Conservation (phyloP, 2,797 vertebrate genomes). For the Euphonia xanthogaster region DNA sequence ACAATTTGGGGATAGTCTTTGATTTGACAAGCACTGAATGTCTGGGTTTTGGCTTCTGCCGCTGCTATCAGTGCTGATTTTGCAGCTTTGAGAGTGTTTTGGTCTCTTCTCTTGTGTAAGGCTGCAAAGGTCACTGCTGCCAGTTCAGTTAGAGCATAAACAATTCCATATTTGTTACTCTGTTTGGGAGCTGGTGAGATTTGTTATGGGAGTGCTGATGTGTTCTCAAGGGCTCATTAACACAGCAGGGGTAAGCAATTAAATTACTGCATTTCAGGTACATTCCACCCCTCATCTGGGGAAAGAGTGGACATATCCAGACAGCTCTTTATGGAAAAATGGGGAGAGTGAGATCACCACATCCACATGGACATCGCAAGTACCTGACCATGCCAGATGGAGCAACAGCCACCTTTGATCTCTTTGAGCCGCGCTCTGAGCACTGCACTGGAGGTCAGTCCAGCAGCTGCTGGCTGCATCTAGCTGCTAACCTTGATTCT, state of each 20-base stretch:
- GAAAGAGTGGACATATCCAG: slow-evolving; percentile 95
- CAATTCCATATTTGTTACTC: background rate
- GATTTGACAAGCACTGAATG: background rate
- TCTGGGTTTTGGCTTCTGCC: background rate
- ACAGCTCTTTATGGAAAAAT: slow-evolving; percentile 93
- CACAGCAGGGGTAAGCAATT: background rate
- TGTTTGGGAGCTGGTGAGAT: background rate
- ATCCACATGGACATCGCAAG: slow-evolving; percentile 86
- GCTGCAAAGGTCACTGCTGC: background rate
- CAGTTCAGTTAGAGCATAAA: background rate
- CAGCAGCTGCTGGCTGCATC: background rate
- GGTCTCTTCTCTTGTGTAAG: background rate
- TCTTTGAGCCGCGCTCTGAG: slow-evolving; percentile 86
- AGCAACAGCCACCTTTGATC: slow-evolving; percentile 92
- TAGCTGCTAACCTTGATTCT: background rate
- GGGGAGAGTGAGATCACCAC: slow-evolving; percentile 89
- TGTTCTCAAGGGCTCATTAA: background rate
- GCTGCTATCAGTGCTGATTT: background rate
- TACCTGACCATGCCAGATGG: slow-evolving; percentile 92
- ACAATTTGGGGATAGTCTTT: background rate
- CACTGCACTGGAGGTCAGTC: slow-evolving; percentile 88
- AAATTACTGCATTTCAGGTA: slow-evolving; percentile 79
- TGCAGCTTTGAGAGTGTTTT: background rate
- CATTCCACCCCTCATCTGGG: slow-evolving; percentile 93
- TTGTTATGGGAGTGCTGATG: background rate